Evolutionary conservation across 2,888 invertebrate species (phyloP), one percentile per base, ranked within the genome.

Genomic region (Spisula solida): DNA sequence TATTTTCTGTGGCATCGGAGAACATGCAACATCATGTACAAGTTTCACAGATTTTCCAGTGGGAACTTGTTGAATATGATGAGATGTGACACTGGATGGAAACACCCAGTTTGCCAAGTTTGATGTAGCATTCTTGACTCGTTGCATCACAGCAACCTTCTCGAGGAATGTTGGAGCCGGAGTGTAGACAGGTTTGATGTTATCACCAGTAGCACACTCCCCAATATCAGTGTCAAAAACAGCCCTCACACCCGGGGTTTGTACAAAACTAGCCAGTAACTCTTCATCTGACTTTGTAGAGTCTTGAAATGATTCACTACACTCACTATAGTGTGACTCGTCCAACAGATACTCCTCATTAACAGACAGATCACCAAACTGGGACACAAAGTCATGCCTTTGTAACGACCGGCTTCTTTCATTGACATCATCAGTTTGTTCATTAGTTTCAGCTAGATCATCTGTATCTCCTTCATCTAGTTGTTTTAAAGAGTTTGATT

Each of bases 241-340:
- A 31, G 20, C 29, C 31, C 0, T 47, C 4, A 83, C 79, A n/a
- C 66, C 70, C 12, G 90, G 88, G 6, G 90, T 82, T 14, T 88
- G 29, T 18, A 34, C 80, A 81, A 60, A 84, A 41, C 88, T 88
- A 25, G 88, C 86, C 25, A 90, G 51, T 34, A 90, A 79, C n/a
- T 90, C 90, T 66, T 90, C 90, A n/a, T 90, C 90, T 20, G 88
- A 84, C 31, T 90, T 90, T 20, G 88, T 47, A 29, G 79, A 88
- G n/a, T 88, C 86, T 18, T 56, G 29, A 18, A 86, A 81, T 66
- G 82, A 85, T n/a, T 87, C 90, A 87, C 51, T 70, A 47, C 82
- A 82, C 18, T 86, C 78, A 31, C 34, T 82, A 56, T 83, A 79
- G 25, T 75, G 18, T 14, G 88, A 88, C 41, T 90, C 86, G 6